Percentiles rank a stretch among this genome's conserved stretches.
phyloP scores from a whole-genome alignment of 2,797 vertebrate species.

The Lacerta bilineata region DNA sequence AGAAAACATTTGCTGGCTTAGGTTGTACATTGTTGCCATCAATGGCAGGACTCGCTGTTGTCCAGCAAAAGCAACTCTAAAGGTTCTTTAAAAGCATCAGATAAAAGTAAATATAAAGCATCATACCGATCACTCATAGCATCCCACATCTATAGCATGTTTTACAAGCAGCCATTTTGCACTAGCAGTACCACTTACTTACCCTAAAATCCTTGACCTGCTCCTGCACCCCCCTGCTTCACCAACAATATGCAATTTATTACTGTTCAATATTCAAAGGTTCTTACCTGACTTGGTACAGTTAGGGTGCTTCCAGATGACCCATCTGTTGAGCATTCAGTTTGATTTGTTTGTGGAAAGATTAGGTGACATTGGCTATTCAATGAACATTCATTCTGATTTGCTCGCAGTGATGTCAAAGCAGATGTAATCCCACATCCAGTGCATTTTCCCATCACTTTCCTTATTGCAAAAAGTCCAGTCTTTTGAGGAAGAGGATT shows the following conservation, averaged over 20 bases:
- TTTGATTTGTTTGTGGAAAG: too few relatives aligned
- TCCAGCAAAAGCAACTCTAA: background rate
- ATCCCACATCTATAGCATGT: background rate
- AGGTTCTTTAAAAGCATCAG: background rate
- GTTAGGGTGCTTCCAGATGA: background rate
- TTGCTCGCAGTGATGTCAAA: too few relatives aligned
- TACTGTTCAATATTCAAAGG: background rate
- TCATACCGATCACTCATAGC: background rate
- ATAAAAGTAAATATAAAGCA: background rate
- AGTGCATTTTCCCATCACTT: too few relatives aligned
- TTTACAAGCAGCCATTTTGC: slow-evolving; percentile 3
- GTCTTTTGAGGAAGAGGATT: too few relatives aligned
- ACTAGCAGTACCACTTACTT: background rate
- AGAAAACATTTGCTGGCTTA: background rate
- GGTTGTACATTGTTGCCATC: background rate
- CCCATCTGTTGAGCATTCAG: too few relatives aligned
- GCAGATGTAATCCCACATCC: too few relatives aligned
- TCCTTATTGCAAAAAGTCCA: too few relatives aligned
- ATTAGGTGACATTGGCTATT: too few relatives aligned
- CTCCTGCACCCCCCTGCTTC: background rate
- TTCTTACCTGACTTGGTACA: background rate
- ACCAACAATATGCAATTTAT: background rate
- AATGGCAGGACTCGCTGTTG: background rate
- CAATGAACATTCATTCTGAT: too few relatives aligned
- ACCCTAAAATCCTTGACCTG: background rate